These are phyloP conservation scores for Schizopygopsis malacanthus DNA, from an alignment of 2,797 vertebrate species.

Conservation along the genomic window DNA sequence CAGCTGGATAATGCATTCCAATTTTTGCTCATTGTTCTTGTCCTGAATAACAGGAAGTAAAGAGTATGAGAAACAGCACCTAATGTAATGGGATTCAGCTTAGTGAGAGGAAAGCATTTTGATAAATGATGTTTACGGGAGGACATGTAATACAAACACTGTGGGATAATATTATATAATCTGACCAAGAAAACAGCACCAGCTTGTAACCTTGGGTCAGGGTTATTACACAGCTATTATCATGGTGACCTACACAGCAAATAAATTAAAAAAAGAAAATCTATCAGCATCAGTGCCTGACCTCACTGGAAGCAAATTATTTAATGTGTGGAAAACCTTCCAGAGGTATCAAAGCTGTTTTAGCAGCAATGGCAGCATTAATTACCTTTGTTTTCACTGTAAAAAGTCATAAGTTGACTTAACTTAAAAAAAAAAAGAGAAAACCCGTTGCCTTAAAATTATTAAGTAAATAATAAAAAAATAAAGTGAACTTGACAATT, in stretches of 20 bases:
- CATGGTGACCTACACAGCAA: too few species aligned
- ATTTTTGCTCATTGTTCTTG: constrained; percentile 5
- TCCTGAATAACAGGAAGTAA: constrained; percentile 38
- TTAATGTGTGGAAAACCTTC: background rate
- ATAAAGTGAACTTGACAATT: too few species aligned
- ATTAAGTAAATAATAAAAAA: too few species aligned
- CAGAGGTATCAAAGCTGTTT: background rate
- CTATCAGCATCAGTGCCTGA: background rate
- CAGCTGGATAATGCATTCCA: background rate
- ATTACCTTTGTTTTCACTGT: background rate
- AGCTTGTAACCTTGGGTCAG: background rate
- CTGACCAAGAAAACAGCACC: background rate
- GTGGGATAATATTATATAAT: background rate
- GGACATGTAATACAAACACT: background rate
- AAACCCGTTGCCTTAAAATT: too few species aligned
- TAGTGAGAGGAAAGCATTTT: background rate
- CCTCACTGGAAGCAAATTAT: background rate
- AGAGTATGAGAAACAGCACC: background rate
- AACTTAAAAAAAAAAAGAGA: too few species aligned
- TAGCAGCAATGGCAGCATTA: background rate
- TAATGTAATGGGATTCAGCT: background rate
- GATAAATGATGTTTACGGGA: background rate
- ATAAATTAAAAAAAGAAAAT: background rate
- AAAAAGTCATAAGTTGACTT: too few species aligned
- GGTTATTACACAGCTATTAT: too few species aligned